A percentile compares a stretch with the other conserved stretches of the same genome.
Evolutionary conservation across 1,140 invertebrate species (phyloP).

Genomic region (Manduca sexta): DNA sequence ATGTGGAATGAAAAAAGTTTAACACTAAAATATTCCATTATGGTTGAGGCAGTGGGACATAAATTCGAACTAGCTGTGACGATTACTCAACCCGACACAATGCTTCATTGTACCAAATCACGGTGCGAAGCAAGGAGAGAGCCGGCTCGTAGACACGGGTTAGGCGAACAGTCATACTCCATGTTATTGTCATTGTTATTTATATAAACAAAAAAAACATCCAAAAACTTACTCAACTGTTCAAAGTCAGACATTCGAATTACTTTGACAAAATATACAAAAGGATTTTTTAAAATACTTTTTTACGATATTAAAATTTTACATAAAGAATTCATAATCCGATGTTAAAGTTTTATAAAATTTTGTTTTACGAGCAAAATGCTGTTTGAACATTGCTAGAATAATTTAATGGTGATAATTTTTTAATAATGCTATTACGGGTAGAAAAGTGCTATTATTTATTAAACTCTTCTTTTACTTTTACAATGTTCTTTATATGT

Average conservation of each 20-base stretch:
- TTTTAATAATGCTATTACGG: too few relatives aligned
- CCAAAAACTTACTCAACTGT: not conserved
- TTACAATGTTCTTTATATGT: too few relatives aligned
- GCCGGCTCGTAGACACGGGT: not conserved
- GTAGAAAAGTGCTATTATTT: too few relatives aligned
- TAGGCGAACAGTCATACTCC: too few relatives aligned
- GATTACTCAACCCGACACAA: conserved; percentile 38
- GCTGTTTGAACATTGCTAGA: too few relatives aligned
- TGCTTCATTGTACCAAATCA: conserved; percentile 3
- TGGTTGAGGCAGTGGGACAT: conserved; percentile 38
- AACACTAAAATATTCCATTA: conserved; percentile 59
- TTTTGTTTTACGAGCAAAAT: too few relatives aligned
- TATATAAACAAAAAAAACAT: not conserved
- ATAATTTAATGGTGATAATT: too few relatives aligned
- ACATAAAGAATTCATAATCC: too few relatives aligned
- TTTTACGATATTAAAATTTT: not conserved
- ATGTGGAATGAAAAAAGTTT: conserved; percentile 46
- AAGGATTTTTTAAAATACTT: not conserved
- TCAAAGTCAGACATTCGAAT: not conserved
- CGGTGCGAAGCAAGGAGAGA: not conserved
- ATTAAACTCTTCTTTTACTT: too few relatives aligned
- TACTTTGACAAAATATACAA: not conserved
- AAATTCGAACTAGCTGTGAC: conserved; percentile 39
- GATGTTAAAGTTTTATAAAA: too few relatives aligned
- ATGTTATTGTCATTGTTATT: not conserved